Conservation (phyloP, 2,113 vertebrate species). For the Phoxinus phoxinus region DNA sequence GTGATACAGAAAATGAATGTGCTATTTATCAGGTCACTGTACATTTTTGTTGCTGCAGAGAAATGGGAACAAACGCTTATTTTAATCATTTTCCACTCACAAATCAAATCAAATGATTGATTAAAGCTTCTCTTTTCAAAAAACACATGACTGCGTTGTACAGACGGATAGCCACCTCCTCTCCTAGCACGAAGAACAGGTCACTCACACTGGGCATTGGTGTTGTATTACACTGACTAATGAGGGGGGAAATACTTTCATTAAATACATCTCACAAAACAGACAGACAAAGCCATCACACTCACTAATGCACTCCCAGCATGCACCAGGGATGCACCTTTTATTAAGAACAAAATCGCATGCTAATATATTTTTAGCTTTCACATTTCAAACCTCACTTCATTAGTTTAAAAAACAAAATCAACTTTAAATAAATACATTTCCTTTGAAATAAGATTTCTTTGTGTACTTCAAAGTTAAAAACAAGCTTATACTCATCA, state of each 20-base stretch:
- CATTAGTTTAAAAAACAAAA: background rate
- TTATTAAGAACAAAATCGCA: conserved; percentile 3
- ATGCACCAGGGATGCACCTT: background rate
- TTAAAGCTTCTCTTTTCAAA: conserved; percentile 9
- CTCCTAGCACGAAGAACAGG: background rate
- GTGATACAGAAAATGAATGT: background rate
- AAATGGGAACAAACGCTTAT: background rate
- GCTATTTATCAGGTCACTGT: background rate
- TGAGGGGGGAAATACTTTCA: background rate
- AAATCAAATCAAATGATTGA: background rate
- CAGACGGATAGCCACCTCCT: background rate
- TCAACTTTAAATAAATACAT: background rate
- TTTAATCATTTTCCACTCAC: background rate
- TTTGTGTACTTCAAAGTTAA: background rate
- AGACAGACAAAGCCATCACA: background rate
- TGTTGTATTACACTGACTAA: conserved; percentile 4
- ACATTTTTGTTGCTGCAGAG: background rate
- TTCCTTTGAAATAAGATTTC: background rate
- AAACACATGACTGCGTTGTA: background rate
- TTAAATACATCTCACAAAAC: conserved; percentile 5
- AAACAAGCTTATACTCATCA: background rate
- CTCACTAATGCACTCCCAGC: background rate
- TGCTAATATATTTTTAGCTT: background rate
- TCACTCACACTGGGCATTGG: background rate
- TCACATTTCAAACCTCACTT: background rate